Evolutionary conservation across 2,113 vertebrate genomes (phyloP).

Genomic region (Pyxicephalus adspersus): DNA sequence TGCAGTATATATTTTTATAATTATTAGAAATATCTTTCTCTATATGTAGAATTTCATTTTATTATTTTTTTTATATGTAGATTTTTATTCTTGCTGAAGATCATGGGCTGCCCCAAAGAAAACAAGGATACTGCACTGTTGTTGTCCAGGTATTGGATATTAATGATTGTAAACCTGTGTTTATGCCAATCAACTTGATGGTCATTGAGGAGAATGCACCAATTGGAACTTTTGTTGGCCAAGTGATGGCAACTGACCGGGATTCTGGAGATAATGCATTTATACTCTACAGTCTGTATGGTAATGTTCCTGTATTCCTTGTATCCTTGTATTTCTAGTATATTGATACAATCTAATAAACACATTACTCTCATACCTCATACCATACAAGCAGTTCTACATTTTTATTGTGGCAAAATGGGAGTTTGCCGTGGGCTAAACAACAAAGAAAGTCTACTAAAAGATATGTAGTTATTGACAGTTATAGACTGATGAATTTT

Average conservation of each 20-base stretch:
- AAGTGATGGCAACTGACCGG: constrained; percentile 62
- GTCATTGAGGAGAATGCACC: constrained; percentile 59
- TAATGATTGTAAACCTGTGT: constrained; percentile 66
- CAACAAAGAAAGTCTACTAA: too few species aligned
- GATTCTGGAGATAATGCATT: constrained; percentile 68
- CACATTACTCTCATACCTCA: too few species aligned
- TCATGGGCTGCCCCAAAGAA: constrained; percentile 64
- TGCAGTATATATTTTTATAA: too few species aligned
- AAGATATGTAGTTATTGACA: too few species aligned
- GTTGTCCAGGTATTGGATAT: constrained; percentile 62
- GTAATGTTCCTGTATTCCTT: constrained; percentile 56
- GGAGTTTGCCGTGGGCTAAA: too few species aligned
- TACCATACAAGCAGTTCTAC: too few species aligned
- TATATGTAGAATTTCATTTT: not conserved
- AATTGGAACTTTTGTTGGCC: constrained; percentile 61
- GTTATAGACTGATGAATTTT: too few species aligned
- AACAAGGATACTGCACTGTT: constrained; percentile 66
- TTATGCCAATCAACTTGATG: constrained; percentile 59
- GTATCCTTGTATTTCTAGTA: too few species aligned
- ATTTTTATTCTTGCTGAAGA: constrained; percentile 67
- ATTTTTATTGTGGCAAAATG: too few species aligned
- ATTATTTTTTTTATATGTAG: constrained; percentile 43
- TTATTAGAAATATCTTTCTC: too few species aligned
- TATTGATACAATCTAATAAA: too few species aligned
- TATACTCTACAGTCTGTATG: constrained; percentile 61